phyloP scores from a whole-genome alignment of 1,140 invertebrate genomes.

The Aphaenogaster floridana region DNA sequence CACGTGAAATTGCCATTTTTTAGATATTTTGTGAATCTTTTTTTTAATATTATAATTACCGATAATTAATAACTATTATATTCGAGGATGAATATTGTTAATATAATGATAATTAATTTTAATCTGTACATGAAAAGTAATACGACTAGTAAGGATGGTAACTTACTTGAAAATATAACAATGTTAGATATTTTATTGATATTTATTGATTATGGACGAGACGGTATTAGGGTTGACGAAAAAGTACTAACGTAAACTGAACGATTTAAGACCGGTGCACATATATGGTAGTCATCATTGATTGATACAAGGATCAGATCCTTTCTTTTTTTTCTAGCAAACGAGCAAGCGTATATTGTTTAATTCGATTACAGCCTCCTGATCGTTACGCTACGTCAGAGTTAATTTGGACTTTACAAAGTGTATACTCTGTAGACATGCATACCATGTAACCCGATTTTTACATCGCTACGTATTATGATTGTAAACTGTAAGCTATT shows the following conservation, averaged over 20 bases:
- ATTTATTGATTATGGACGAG: conserved; percentile 83
- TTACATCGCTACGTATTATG: conserved; percentile 43
- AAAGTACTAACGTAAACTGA: conserved; percentile 71
- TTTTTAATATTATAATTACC: conserved; percentile 79
- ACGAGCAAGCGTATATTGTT: conserved; percentile 20
- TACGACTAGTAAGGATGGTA: conserved; percentile 77
- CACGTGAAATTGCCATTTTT: conserved; percentile 87
- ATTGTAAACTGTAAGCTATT: conserved; percentile 39
- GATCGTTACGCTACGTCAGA: conserved; percentile 48
- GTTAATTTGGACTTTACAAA: conserved; percentile 32
- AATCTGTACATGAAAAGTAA: conserved; percentile 82
- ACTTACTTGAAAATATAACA: conserved; percentile 84
- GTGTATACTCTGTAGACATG: conserved; percentile 46
- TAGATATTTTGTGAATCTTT: conserved; percentile 80
- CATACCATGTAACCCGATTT: conserved; percentile 41
- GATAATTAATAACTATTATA: conserved; percentile 81
- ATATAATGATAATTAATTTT: conserved; percentile 85
- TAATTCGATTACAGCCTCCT: conserved; percentile 54
- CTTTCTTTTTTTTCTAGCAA: conserved; percentile 28
- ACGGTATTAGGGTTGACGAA: conserved; percentile 76
- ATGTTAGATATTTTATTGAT: conserved; percentile 87
- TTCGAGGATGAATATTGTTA: conserved; percentile 84
- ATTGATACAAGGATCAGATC: conserved; percentile 56
- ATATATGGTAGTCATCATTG: conserved; percentile 66
- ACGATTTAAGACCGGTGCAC: conserved; percentile 67